phyloP scores from a whole-genome alignment of 2,888 invertebrate species.

The Onchidella celtica region DNA sequence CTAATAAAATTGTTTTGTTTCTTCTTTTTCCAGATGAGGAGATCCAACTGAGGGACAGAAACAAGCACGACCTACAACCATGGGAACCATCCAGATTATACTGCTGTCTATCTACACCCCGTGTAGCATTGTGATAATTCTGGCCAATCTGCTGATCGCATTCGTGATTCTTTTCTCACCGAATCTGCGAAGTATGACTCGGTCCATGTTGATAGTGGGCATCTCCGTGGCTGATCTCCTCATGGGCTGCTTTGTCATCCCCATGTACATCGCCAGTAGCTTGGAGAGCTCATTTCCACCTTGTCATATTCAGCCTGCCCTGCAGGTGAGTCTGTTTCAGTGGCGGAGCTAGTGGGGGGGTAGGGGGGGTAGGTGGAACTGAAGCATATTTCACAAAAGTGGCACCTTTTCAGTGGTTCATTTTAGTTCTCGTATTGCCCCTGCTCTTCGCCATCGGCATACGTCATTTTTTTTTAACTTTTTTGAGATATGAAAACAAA shows the following conservation, averaged over 20 bases:
- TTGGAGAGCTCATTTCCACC: constrained; percentile 2
- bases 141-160: constrained; percentile 27
- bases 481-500: too few relatives aligned
- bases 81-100: neutral
- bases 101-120: constrained; percentile 17
- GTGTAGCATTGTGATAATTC: constrained; percentile 21
- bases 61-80: neutral
- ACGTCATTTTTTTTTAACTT: too few relatives aligned
- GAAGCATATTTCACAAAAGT: too few relatives aligned
- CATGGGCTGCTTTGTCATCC: constrained; percentile 31
- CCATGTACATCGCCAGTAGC: constrained; percentile 19
- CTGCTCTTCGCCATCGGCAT: too few relatives aligned
- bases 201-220: constrained; percentile 14
- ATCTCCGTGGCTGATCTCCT: constrained; percentile 33
- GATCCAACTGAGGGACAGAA: neutral
- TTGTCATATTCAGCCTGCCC: constrained; percentile 25
- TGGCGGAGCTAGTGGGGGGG: neutral
- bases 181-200: neutral
- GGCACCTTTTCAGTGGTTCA: too few relatives aligned
- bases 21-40: neutral
- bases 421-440: too few relatives aligned
- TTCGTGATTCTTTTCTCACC: constrained; percentile 3
- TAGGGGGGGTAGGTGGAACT: neutral
- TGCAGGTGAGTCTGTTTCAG: constrained; percentile 22
- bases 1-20: too few relatives aligned